Evolutionary conservation across 2,888 invertebrate species (phyloP), one percentile per base, ranked within the genome.

Genomic region (Rhingia rostrata): DNA sequence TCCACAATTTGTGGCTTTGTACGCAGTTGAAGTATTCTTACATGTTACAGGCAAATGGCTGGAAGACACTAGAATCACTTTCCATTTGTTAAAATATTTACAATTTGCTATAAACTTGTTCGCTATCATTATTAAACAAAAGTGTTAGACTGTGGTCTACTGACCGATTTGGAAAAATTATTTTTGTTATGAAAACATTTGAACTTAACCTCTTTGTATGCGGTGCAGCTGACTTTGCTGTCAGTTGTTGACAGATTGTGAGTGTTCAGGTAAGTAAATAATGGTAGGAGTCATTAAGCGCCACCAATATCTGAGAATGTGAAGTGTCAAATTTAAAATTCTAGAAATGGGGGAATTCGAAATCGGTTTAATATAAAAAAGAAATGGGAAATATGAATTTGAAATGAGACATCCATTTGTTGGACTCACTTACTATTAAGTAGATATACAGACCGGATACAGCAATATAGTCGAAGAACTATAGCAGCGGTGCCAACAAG

Each of bases 141-240:
- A 6, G 39, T 7, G 10, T 58, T 32, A 22, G 6, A 4, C 10
- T 12, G 10, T 5, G 30, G 6, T 6, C 30, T 10, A 14, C 1
- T 41, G 10, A 41, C 10, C 6, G 30, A 35, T 6, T 54, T 37
- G 6, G 4, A 22, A 43, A 60, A 58, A 33, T 66, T 22, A 22
- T 22, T 22, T 22, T 22, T 83, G 73, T 83, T 83, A 79, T 83
- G 73, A 78, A 73, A 73, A 69, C 63, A 73, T 73, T 69, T 56
- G 32, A 69, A 49, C 58, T 45, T 80, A 79, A 80, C 80, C 74
- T 32, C 39, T 53, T 6, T 37, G 33, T 32, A 53, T 22, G 22
- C 22, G 22, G 22, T 22, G 22, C 73, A 82, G 78, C 82, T 77
- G 75, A 49, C 39, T 43, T 56, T 63, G 41, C 4, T 54, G 54